Evolutionary conservation across 2,797 vertebrate genomes (phyloP), one percentile per base, ranked within the genome.

Genomic region (Loriculus beryllinus): DNA sequence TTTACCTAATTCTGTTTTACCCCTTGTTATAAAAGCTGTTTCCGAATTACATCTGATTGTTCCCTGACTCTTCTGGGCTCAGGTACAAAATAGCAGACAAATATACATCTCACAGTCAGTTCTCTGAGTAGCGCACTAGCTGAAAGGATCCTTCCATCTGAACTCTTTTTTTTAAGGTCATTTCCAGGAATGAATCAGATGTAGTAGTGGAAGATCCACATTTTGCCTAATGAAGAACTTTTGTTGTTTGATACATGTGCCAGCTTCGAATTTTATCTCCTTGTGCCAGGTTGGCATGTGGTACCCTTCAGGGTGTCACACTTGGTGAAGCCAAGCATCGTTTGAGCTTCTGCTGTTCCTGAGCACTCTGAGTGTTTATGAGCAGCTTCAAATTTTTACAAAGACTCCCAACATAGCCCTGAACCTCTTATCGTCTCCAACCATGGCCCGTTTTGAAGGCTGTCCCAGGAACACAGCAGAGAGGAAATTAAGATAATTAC

Each of bases 271-370:
- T 95, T 96, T 91, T 82, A 75, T 78, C 78, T 92, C 62, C 35
- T 23, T 62, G n/a, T 95, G 92, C 95, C 95, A 97, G 67, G 42
- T 59, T 82, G 68, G 87, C 92, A 96, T 93, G 85, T 92, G 94
- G 91, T 87, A 49, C 93, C 86, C 94, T 43, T 95, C 92, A 91
- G 96, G 94, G 65, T 93, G 88, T 95, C 92, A 85, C 86, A 59
- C 84, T 83, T 65, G 71, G 71, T 77, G 84, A 86, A 95, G 76
- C 62, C 79, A 68, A 87, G 75, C 86, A 86, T 85, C 35, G 0
- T 82, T 75, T 78, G 82, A 96, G 91, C 82, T 92, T 91, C 82
- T 93, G 75, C 57, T 87, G 19, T 5, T 95, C 65, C 79, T 80
- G 64, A 87, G 54, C 57, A 21, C 69, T 80, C 81, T 3, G 3